Conservation (phyloP, 1,140 invertebrate species). For the Leptoteleia sp. region DNA sequence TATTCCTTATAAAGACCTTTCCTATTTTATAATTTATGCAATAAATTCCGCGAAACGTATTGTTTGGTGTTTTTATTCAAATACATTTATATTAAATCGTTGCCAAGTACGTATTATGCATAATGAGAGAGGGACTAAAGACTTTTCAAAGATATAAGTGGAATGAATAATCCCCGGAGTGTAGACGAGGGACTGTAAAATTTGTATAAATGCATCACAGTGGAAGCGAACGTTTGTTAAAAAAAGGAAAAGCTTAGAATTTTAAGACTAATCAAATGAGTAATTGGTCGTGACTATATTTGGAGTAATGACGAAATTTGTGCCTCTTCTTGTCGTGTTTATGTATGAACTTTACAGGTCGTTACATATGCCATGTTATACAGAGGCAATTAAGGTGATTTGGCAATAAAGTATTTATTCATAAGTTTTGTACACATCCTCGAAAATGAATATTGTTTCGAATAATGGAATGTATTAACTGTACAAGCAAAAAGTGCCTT, state of each 20-base stretch:
- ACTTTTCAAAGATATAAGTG: too few relatives aligned
- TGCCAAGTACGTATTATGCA: too few relatives aligned
- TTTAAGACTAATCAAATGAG: constrained; percentile 9
- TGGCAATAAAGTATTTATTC: too few relatives aligned
- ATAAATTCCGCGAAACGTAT: constrained; percentile 11
- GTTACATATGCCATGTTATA: constrained; percentile 6
- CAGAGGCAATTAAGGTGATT: too few relatives aligned
- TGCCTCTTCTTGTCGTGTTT: background rate
- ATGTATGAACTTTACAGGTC: constrained; percentile 4
- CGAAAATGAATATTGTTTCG: too few relatives aligned
- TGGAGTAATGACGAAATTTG: constrained; percentile 15
- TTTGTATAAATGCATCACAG: too few relatives aligned
- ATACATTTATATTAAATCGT: background rate
- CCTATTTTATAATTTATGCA: constrained; percentile 28
- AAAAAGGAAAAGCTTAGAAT: background rate
- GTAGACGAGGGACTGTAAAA: too few relatives aligned
- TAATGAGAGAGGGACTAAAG: too few relatives aligned
- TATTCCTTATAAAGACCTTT: constrained; percentile 15
- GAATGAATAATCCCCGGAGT: too few relatives aligned
- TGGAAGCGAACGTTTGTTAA: too few relatives aligned
- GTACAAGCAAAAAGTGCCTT: background rate
- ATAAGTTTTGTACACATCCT: too few relatives aligned
- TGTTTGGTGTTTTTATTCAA: constrained; percentile 7
- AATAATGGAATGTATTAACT: constrained; percentile 23
- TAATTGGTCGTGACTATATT: constrained; percentile 16